Evolutionary conservation across 2,888 invertebrate genomes (phyloP), one percentile per base, ranked within the genome.

Genomic region (Nezara viridula): DNA sequence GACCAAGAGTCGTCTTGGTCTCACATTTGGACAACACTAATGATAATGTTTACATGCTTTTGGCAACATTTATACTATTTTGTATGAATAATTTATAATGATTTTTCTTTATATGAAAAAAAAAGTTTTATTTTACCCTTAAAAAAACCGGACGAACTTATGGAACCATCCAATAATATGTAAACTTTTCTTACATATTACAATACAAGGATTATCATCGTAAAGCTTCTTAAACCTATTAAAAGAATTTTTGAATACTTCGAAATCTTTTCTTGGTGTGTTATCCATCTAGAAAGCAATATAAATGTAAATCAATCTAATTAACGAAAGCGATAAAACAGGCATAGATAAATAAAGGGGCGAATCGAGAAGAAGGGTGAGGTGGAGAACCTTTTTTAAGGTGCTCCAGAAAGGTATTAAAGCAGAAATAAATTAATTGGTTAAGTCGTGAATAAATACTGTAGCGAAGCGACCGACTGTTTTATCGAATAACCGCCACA

Each of bases 271-370:
- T n/a, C 24, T 73, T 2, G 37, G 6, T 19, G 19, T 4, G 0
- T 37, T 21, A 2, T 21, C 19, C 21, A 16, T 37, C 32, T 5
- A 73, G 19, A 21, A 37, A 9, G 37, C 66, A 73, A 73, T 73
- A 73, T 73, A 73, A 24, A 73, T 73, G 66, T 73, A 73, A 73
- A 73, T 6, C 37, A 73, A 37, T 73, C 16, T 73, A 73, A 73
- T 73, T 73, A 73, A 73, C 66, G 27, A 73, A 73, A 14, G 7
- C 32, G 21, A 73, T 73, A 19, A 73, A 73, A 21, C 32, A 21
- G 6, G 19, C 32, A 73, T 73, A 37, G 37, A 73, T 73, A 37
- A 73, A 73, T 73, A 37, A 73, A 37, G 66, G 6, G 21, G 32
- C 10, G 66, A 21, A 73, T 73, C 9, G 27, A 37, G 66, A 32